Conservation (phyloP, 1,140 invertebrate genomes). For the Drosophila suzukii region DNA sequence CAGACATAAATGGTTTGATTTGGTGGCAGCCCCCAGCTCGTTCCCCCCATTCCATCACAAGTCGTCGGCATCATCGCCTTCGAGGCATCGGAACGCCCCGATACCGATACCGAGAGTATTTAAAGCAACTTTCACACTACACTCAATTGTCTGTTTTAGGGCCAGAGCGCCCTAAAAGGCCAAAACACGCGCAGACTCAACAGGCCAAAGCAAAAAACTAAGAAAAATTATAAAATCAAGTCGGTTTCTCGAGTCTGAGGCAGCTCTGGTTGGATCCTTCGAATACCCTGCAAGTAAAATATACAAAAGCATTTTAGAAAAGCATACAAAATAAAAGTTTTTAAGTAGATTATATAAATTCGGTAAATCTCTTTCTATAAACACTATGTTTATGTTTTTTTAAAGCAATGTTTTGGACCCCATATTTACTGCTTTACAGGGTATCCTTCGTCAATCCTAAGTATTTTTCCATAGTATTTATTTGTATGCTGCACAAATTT, state of each 20-base stretch:
- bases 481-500: constrained; percentile 74
- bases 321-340: background rate
- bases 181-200: constrained; percentile 71
- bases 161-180: constrained; percentile 70
- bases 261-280: background rate
- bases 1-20: constrained; percentile 81
- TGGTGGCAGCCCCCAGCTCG: constrained; percentile 45
- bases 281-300: constrained; percentile 2
- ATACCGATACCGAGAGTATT: constrained; percentile 64
- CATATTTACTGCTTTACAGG: background rate
- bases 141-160: constrained; percentile 74
- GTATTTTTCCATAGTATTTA: constrained; percentile 60
- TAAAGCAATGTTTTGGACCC: no score
- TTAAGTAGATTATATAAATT: background rate
- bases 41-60: constrained; percentile 17
- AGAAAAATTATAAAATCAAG: constrained; percentile 47
- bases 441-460: constrained; percentile 16
- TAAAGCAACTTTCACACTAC: constrained; percentile 82
- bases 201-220: constrained; percentile 18
- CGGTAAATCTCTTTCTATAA: no score
- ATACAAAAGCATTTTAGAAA: background rate
- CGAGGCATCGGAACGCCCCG: constrained; percentile 14
- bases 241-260: background rate
- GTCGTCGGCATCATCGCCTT: constrained; percentile 37
- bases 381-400: background rate